Conservation (phyloP, 2,888 invertebrate species). For the Callyntrura guangdongensis region DNA sequence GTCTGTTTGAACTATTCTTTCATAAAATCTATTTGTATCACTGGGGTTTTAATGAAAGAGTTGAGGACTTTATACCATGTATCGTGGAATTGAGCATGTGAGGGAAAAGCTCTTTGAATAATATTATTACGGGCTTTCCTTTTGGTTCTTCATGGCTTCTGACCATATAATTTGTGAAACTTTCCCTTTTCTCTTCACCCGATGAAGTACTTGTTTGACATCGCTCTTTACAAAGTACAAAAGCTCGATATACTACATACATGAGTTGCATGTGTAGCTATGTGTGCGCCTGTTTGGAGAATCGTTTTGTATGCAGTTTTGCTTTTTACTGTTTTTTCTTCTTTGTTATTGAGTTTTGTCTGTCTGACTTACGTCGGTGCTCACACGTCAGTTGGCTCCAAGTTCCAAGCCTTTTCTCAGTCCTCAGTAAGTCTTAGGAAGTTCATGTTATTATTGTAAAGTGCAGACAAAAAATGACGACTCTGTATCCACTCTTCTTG, state of each 20-base stretch:
- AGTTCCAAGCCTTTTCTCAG: neutral
- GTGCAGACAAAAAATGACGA: slow-evolving; percentile 1
- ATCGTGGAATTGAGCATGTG: neutral
- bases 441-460: neutral
- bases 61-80: neutral
- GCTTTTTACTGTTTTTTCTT: slow-evolving; percentile 16
- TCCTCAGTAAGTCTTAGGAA: too few relatives aligned
- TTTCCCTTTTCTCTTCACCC: slow-evolving; percentile 5
- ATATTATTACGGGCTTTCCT: slow-evolving; percentile 14
- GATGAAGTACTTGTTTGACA: neutral
- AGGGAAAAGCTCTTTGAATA: slow-evolving; percentile 46
- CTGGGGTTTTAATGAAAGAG: neutral
- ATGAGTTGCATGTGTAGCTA: neutral
- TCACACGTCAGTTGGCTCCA: slow-evolving; percentile 52
- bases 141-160: slow-evolving; percentile 12
- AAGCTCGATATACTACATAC: neutral
- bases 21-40: too few relatives aligned
- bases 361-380: slow-evolving; percentile 38
- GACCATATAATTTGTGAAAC: slow-evolving; percentile 29
- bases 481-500: neutral
- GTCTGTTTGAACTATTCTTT: too few relatives aligned
- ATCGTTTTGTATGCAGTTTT: slow-evolving; percentile 3
- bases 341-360: neutral
- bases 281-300: neutral
- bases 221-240: neutral